These are phyloP conservation scores for Epicampocera succincta DNA, from an alignment of 2,888 invertebrate species.

Conservation along the genomic window DNA sequence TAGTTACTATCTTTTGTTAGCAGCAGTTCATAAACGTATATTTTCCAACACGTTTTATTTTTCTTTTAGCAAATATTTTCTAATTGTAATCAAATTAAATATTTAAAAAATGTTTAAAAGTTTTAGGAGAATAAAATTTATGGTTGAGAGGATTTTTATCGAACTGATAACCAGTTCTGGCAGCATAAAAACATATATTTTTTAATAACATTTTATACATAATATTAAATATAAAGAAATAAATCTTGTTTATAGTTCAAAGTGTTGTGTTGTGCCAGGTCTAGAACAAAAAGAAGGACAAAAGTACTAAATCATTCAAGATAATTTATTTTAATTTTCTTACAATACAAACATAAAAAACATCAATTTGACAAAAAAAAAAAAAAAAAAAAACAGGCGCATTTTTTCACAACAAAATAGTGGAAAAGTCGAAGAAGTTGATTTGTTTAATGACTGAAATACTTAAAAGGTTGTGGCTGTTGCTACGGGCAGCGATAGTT, in stretches of 20 bases:
- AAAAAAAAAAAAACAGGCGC: too few species aligned
- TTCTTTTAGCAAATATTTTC: slow-evolving; percentile 4
- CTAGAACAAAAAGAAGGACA: neutral
- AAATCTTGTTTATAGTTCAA: slow-evolving; percentile 6
- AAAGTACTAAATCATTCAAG: neutral
- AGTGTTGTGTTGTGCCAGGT: neutral
- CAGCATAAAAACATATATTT: neutral
- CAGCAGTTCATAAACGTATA: neutral
- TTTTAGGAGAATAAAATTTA: slow-evolving; percentile 14
- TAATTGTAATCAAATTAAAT: neutral
- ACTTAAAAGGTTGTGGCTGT: too few species aligned
- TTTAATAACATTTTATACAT: slow-evolving; percentile 8
- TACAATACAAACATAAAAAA: too few species aligned
- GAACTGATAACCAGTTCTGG: slow-evolving; percentile 22
- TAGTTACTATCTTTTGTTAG: neutral
- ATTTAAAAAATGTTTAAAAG: neutral
- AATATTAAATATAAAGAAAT: slow-evolving; percentile 2
- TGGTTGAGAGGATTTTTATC: neutral
- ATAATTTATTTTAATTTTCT: too few species aligned
- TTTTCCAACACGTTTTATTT: neutral
- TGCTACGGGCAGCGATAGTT: too few species aligned
- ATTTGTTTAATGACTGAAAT: too few species aligned
- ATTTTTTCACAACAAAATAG: too few species aligned
- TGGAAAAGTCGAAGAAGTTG: too few species aligned
- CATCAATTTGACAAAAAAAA: too few species aligned